Base-by-base conservation (phyloP, 2,113 vertebrate genomes). In the Eleginops maclovinus region DNA sequence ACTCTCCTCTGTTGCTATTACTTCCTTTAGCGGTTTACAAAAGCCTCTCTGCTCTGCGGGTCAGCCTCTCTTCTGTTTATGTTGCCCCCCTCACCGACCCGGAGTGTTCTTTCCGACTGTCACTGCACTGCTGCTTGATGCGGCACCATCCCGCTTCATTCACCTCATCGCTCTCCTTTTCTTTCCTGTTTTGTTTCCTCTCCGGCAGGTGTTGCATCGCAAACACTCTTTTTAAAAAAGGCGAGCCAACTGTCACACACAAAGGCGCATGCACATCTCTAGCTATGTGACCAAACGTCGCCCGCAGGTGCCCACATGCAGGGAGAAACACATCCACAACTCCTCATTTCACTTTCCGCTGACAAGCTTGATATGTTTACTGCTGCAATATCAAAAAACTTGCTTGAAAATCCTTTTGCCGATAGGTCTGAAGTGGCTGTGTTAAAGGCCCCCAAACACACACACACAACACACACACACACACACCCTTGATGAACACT, bases 201-300 rank as follows among this genome's bases (percentile, higher is more conserved):
- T 79, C 65, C 72, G 60, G 67, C 41, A 46, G 83, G 70, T 51
- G 67, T 66, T 63, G 77, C 49, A 64, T 85, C 28, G 12, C 51
- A 87, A 90, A 88, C 77, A 76, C 50, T 76, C 68, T 69, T 81
- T 84, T 77, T 81, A 88, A n/a, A n/a, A n/a, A n/a, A 83, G 79
- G 84, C 62, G 31, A 82, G 78, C 76, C 72, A 83, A 86, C 87
- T 85, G 72, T 85, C 83, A 58, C 75, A 70, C 63, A 54, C 22
- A 79, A 58, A 83, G 51, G 41, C 1, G 21, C 63, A 74, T 31
- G 4, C 74, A 75, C 59, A 79, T 79, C 72, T 82, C 66, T 21
- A 70, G 82, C 81, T 71, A 51, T 77, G 68, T 76, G 72, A 73
- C 81, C 59, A 13, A 79, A 66, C 76, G 54, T n/a, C n/a, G n/a